These are phyloP conservation scores for Fulmarus glacialis DNA, from an alignment of 2,113 vertebrate species.

Conservation along the genomic window DNA sequence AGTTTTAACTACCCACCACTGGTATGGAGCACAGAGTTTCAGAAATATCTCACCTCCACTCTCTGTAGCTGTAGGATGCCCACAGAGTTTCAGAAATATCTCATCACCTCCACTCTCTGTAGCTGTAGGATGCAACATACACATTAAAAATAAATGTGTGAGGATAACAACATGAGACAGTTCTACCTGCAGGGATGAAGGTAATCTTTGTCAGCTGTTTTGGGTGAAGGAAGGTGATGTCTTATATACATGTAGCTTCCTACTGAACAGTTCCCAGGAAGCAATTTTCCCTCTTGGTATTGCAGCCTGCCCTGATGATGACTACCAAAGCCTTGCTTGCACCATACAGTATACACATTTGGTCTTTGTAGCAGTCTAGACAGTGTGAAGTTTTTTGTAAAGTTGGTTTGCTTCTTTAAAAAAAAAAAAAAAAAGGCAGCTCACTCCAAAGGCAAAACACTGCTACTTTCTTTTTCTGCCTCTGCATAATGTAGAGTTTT, in stretches of 20 bases:
- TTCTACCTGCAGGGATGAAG: not conserved
- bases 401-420: not conserved
- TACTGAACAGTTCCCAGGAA: not conserved
- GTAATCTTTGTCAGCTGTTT: not conserved
- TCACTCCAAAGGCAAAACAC: not conserved
- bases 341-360: accelerated
- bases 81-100: not conserved
- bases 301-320: not conserved
- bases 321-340: not conserved
- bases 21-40: not conserved
- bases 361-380: not conserved
- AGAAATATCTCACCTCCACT: not conserved
- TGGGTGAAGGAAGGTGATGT: not conserved
- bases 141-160: not conserved
- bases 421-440: not conserved
- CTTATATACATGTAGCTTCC: accelerated
- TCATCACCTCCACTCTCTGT: not conserved
- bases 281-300: not conserved
- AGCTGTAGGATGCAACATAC: not conserved
- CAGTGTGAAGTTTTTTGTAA: not conserved
- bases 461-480: not conserved
- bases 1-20: not conserved
- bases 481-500: not conserved
- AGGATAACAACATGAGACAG: not conserved
- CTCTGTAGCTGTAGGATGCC: not conserved